Conservation (phyloP, 2,797 vertebrate species). For the Kryptolebias ocellatus region DNA sequence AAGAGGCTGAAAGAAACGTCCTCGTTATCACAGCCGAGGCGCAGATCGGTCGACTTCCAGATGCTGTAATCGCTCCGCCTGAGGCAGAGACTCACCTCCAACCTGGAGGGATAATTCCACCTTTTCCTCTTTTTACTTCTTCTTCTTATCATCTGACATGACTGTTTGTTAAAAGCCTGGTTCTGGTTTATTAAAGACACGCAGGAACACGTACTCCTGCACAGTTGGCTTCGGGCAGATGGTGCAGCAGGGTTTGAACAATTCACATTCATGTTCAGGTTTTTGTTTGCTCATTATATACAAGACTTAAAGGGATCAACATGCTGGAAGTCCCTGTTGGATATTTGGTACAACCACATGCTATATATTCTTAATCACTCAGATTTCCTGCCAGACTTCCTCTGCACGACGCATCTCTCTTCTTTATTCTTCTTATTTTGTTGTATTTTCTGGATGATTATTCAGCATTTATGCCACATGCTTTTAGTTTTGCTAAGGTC, state of each 20-base stretch:
- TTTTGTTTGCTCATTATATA: conserved; percentile 13
- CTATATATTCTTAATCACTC: conserved; percentile 3
- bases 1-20: no score
- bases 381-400: neutral
- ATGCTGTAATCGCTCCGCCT: no score
- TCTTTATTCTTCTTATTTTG: neutral
- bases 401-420: neutral
- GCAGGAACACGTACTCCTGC: neutral
- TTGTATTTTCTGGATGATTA: no score
- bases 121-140: no score
- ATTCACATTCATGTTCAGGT: conserved; percentile 8
- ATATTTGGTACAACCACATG: conserved; percentile 9
- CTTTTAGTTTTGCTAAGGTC: no score
- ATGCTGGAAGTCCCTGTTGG: conserved; percentile 3
- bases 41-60: no score
- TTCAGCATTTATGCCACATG: no score
- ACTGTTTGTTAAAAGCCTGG: neutral
- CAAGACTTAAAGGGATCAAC: conserved; percentile 10
- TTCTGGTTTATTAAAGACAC: neutral
- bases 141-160: no score
- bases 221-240: conserved; percentile 12
- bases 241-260: conserved; percentile 2
- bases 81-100: no score
- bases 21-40: no score
- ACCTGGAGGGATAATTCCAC: no score